A percentile compares a stretch with the other conserved stretches of the same genome.
Conservation (phyloP, 2,113 vertebrate species). For the Coregonus clupeaformis region DNA sequence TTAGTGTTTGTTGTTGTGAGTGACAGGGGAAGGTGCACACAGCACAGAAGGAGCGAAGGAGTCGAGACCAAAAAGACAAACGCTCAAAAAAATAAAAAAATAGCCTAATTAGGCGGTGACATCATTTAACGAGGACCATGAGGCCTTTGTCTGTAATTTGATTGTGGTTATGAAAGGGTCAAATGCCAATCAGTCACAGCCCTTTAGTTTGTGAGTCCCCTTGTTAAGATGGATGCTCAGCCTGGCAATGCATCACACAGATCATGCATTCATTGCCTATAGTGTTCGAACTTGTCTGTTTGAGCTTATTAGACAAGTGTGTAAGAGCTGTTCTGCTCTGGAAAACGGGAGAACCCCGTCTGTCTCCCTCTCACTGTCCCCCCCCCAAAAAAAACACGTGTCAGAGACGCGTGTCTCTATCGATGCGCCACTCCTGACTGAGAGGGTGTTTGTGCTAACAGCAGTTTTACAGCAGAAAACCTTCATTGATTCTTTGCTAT, state of each 20-base stretch:
- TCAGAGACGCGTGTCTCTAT: neutral
- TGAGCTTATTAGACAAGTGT: too few relatives aligned
- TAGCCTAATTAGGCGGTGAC: neutral
- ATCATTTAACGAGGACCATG: slow-evolving; percentile 46
- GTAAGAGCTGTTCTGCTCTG: slow-evolving; percentile 25
- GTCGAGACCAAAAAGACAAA: too few relatives aligned
- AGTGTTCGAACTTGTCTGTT: slow-evolving; percentile 6
- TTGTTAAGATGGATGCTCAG: slow-evolving; percentile 16
- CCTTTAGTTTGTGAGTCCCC: slow-evolving; percentile 9
- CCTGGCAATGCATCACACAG: slow-evolving; percentile 8
- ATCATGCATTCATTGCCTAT: neutral
- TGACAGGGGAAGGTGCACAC: too few relatives aligned
- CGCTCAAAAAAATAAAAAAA: too few relatives aligned
- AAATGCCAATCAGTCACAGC: slow-evolving; percentile 39
- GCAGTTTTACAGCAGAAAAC: too few relatives aligned
- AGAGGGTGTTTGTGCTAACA: too few relatives aligned
- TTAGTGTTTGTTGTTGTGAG: too few relatives aligned
- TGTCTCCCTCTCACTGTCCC: slow-evolving; percentile 24
- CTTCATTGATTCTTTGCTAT: too few relatives aligned
- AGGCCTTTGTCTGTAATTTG: slow-evolving; percentile 61
- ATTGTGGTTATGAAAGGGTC: slow-evolving; percentile 62
- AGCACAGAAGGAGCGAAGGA: too few relatives aligned
- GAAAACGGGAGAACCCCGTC: slow-evolving; percentile 7
- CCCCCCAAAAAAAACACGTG: neutral
- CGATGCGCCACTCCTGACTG: neutral